A percentile compares a stretch with the other conserved stretches of the same genome.
These are phyloP conservation scores for Coreius guichenoti DNA, from an alignment of 2,797 vertebrate species.

Conservation along the genomic window DNA sequence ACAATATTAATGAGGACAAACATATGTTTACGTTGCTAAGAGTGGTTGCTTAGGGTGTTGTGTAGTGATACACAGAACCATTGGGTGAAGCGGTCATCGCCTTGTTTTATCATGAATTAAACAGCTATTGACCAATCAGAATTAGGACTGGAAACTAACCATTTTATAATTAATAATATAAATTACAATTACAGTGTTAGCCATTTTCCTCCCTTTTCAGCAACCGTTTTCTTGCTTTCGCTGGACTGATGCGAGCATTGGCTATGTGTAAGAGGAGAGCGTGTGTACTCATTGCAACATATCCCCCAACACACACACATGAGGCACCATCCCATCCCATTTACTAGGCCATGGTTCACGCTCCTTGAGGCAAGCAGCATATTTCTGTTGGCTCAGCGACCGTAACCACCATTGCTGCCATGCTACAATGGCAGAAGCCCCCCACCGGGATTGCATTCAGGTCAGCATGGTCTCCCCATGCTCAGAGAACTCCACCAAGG, in stretches of 20 bases:
- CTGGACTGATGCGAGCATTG: constrained; percentile 1
- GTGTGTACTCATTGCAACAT: constrained; percentile 26
- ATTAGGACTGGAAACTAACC: too few species aligned
- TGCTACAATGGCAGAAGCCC: constrained; percentile 66
- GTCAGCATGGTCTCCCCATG: constrained; percentile 46
- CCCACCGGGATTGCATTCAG: constrained; percentile 65
- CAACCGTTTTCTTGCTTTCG: background rate
- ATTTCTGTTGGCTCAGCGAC: constrained; percentile 71
- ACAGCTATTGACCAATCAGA: too few species aligned
- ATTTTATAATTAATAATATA: background rate
- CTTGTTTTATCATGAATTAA: too few species aligned
- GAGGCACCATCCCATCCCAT: constrained; percentile 56
- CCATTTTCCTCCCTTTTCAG: background rate
- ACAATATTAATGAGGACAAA: too few species aligned
- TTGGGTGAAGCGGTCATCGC: too few species aligned
- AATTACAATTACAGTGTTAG: background rate
- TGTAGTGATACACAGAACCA: too few species aligned
- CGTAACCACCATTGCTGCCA: constrained; percentile 67
- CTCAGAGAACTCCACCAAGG: constrained; percentile 52
- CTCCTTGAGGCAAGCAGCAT: constrained; percentile 70
- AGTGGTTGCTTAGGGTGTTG: too few species aligned
- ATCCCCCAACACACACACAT: background rate
- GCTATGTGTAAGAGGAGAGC: constrained; percentile 26
- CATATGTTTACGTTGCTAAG: too few species aligned
- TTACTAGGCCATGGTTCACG: constrained; percentile 63